Conservation (phyloP, 2,888 invertebrate species). For the Phasia obesa region DNA sequence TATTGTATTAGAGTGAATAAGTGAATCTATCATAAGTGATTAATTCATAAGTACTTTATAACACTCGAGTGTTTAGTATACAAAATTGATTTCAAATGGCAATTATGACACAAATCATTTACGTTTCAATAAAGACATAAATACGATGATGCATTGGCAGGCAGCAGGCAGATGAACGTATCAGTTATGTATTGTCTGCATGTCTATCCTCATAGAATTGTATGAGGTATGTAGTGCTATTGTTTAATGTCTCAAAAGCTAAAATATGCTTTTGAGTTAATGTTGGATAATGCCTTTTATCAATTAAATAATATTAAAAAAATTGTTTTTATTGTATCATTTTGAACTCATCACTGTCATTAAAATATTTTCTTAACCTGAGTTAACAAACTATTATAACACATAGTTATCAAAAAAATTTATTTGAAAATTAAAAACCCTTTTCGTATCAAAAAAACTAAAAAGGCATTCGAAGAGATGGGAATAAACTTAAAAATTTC, state of each 20-base stretch:
- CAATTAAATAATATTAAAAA: conserved; percentile 13
- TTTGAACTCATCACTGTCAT: conserved; percentile 11
- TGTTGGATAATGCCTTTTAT: conserved; percentile 31
- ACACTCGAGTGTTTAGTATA: conserved; percentile 70
- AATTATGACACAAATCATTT: conserved; percentile 71
- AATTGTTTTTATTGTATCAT: conserved; percentile 24
- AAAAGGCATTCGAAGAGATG: not conserved
- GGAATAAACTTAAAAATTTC: not conserved
- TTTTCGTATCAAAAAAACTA: not conserved
- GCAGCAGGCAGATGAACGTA: conserved; percentile 25
- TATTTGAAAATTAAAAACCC: not conserved
- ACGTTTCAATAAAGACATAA: conserved; percentile 61
- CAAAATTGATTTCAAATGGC: conserved; percentile 68
- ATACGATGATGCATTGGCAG: conserved; percentile 44
- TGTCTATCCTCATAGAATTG: not conserved
- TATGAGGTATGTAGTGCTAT: not conserved
- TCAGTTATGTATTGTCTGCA: conserved; percentile 39
- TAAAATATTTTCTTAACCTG: not conserved
- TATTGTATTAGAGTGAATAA: conserved; percentile 5
- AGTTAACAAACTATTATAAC: not conserved
- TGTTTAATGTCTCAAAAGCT: not conserved
- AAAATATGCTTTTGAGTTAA: conserved; percentile 34
- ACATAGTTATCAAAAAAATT: not conserved
- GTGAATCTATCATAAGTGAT: conserved; percentile 62
- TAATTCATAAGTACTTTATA: conserved; percentile 70